These are phyloP conservation scores for Psylliodes chrysocephalus DNA, from an alignment of 2,888 invertebrate species.

Conservation along the genomic window DNA sequence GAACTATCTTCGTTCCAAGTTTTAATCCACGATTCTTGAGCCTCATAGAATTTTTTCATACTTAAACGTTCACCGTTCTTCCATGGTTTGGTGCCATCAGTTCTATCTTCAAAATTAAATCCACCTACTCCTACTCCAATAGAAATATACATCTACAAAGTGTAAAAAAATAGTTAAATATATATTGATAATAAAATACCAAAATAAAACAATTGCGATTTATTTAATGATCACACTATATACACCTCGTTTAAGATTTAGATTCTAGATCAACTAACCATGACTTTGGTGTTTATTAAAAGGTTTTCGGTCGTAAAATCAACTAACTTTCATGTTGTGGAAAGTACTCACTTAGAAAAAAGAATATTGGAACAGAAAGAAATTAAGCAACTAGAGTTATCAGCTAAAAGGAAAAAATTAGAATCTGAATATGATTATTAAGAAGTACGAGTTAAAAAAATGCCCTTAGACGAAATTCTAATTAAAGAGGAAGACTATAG, in stretches of 20 bases:
- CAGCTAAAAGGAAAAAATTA: too few relatives aligned
- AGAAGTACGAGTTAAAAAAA: too few relatives aligned
- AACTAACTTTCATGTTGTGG: neutral
- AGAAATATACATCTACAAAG: conserved; percentile 75
- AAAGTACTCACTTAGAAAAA: too few relatives aligned
- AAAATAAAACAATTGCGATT: too few relatives aligned
- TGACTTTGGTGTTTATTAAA: neutral
- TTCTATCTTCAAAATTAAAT: conserved; percentile 73
- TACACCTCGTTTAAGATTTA: neutral
- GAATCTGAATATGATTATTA: too few relatives aligned
- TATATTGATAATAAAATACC: neutral
- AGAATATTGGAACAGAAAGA: too few relatives aligned
- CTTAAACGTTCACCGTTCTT: conserved; percentile 72
- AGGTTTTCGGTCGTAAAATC: neutral
- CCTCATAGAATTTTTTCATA: conserved; percentile 75
- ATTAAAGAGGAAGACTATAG: too few relatives aligned
- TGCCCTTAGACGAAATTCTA: too few relatives aligned
- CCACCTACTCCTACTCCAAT: conserved; percentile 85
- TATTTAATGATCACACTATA: neutral
- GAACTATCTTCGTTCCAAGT: conserved; percentile 70
- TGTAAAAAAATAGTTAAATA: conserved; percentile 2
- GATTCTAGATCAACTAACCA: neutral
- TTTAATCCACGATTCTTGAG: conserved; percentile 68
- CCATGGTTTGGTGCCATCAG: conserved; percentile 76
- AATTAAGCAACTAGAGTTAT: too few relatives aligned